Evolutionary conservation across 37 sponge, comb jelly and placozoan genomes (phyloP), one percentile per base, ranked within the genome.

Genomic region (Bolinopsis microptera): DNA sequence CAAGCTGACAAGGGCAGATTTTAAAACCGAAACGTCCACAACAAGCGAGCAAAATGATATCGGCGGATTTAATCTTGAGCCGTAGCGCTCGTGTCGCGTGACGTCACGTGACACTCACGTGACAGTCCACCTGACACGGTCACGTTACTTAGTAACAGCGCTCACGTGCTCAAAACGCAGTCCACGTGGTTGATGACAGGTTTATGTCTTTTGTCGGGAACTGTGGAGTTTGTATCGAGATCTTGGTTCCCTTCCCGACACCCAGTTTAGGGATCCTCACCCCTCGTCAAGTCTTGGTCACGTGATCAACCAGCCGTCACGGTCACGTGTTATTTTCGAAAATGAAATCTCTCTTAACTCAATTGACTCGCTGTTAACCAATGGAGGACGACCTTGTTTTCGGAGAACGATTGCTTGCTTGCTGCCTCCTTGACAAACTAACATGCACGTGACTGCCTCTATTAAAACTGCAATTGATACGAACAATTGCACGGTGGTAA

Each of bases 11-110:
- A 5, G 61, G 61, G 9, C 61, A 48, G 61, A 48, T 86, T 86
- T 86, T 39, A 86, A 86, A 86, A 38, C 32, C 61, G 80, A 77
- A 77, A 39, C 90, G 32, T 86, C 75, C 36, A n/a, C 41, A 86
- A 41, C 36, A 41, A 86, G 90, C 61, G 25, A 80, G 30, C 82
- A 39, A 27, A 39, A 27, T 86, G 90, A 86, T 86, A 86, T 86
- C 61, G 61, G 61, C 61, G 61, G 36, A 41, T 86, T 86, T 86
- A 86, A 86, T 77, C 80, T 26, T n/a, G 74, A 70, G 74, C 74
- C 30, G 74, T 26, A 70, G 30, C 28, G 74, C 30, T 22, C 74
- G 74, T 70, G 74, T 70, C 80, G 32, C 80, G 80, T 77, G 80
- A 35, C 37, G 80, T 72, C 74, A 72, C 74, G 74, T 72, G 74